A percentile compares a stretch with the other conserved stretches of the same genome.
phyloP scores from a whole-genome alignment of 2,797 vertebrate species.

The Enteromius unitaeniatus region DNA sequence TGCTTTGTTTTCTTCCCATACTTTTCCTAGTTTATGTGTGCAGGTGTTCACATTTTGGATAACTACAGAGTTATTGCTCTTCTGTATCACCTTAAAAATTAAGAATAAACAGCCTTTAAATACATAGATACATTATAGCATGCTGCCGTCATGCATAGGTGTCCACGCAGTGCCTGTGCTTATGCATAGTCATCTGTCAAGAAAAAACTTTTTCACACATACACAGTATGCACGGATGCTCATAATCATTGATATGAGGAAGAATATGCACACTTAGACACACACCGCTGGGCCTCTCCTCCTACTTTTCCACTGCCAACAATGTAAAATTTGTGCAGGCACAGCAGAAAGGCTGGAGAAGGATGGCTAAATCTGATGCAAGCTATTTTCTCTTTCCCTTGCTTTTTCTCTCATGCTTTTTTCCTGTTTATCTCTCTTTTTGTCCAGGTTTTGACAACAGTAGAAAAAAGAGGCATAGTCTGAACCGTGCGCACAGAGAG shows the following conservation, averaged over 20 bases:
- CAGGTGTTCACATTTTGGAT: background rate
- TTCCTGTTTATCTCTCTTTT: background rate
- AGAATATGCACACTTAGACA: background rate
- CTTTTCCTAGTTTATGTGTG: background rate
- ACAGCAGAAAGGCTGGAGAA: slow-evolving; percentile 55
- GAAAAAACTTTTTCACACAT: slow-evolving; percentile 22
- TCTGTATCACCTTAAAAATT: slow-evolving; percentile 27
- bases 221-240: background rate
- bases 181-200: slow-evolving; percentile 6
- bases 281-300: slow-evolving; percentile 4
- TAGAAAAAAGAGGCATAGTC: background rate
- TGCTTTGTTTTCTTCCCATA: background rate
- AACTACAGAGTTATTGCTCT: slow-evolving; percentile 48
- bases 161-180: background rate
- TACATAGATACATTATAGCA: slow-evolving; percentile 38
- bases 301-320: slow-evolving; percentile 53
- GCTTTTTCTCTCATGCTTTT: slow-evolving; percentile 21
- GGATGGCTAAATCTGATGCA: slow-evolving; percentile 56
- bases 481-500: background rate
- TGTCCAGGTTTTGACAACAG: slow-evolving; percentile 6
- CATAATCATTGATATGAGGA: slow-evolving; percentile 9
- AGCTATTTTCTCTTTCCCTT: slow-evolving; percentile 36
- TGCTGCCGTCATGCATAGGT: background rate
- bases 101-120: slow-evolving; percentile 53
- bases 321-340: slow-evolving; percentile 63